Conservation (phyloP, 2,797 vertebrate species). For the Crax fasciolata region DNA sequence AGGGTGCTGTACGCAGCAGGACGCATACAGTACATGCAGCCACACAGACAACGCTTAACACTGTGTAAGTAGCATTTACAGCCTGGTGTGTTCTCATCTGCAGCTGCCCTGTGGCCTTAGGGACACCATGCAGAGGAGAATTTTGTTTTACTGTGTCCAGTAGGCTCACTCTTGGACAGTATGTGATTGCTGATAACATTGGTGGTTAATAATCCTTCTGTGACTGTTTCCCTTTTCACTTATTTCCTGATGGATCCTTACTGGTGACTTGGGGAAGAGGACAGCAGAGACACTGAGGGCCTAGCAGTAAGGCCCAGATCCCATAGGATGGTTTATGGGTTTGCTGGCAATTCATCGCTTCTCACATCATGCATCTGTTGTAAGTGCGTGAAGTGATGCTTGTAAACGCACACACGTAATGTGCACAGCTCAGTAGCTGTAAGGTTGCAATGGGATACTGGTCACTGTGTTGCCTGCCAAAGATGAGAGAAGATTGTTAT, state of each 20-base stretch:
- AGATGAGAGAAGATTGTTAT: background rate
- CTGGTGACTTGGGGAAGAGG: background rate
- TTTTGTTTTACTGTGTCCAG: background rate
- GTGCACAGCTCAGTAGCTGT: rapidly evolving
- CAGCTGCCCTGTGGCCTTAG: background rate
- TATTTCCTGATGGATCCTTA: background rate
- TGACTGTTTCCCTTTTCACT: background rate
- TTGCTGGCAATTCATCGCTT: background rate
- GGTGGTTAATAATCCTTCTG: background rate
- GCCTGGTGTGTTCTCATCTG: background rate
- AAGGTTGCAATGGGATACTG: background rate
- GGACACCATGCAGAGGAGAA: background rate
- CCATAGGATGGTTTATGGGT: background rate
- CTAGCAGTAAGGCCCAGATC: background rate
- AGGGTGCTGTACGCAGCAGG: background rate
- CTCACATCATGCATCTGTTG: background rate
- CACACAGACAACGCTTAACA: rapidly evolving
- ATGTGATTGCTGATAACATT: background rate
- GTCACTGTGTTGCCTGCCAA: background rate
- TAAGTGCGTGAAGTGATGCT: background rate
- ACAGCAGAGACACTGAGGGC: background rate
- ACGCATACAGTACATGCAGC: rapidly evolving
- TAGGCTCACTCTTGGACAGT: background rate
- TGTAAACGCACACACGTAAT: rapidly evolving
- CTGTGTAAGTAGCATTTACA: rapidly evolving